Conservation (phyloP, 2,888 invertebrate species). For the Apotomis turbidana region DNA sequence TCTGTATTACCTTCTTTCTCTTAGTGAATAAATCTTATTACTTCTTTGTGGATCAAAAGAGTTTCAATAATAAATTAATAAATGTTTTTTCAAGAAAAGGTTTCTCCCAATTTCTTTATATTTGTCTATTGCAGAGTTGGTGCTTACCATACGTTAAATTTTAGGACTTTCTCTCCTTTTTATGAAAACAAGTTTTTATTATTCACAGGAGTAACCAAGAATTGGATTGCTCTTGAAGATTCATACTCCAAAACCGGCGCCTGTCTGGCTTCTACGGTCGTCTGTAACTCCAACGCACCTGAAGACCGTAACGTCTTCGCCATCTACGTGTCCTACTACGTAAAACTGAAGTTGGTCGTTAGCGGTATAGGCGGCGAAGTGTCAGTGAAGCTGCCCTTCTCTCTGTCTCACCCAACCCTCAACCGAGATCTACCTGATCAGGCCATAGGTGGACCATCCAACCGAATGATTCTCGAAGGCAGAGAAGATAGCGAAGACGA, state of each 20-base stretch:
- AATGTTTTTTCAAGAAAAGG: no score
- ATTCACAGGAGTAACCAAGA: constrained; percentile 89
- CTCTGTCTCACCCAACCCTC: constrained; percentile 88
- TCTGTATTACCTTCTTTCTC: no score
- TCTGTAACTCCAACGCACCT: constrained; percentile 80
- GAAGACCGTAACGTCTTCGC: constrained; percentile 94
- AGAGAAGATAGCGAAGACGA: constrained; percentile 77
- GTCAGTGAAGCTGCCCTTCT: constrained; percentile 91
- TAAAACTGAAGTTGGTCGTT: constrained; percentile 92
- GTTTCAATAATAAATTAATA: no score
- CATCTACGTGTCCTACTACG: constrained; percentile 95
- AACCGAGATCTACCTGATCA: constrained; percentile 85
- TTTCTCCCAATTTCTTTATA: no score
- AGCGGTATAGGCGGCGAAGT: constrained; percentile 93
- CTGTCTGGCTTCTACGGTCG: constrained; percentile 85
- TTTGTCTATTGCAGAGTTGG: no score
- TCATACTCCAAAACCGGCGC: constrained; percentile 89
- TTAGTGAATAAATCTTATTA: no score
- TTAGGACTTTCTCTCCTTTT: no score
- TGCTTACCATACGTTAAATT: no score
- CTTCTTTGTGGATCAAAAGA: no score
- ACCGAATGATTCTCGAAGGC: constrained; percentile 77
- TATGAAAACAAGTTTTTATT: constrained; percentile 25
- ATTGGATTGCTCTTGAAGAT: constrained; percentile 96
- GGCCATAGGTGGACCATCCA: constrained; percentile 78